Conservation (phyloP, 2,113 vertebrate genomes). For the Bos javanicus region DNA sequence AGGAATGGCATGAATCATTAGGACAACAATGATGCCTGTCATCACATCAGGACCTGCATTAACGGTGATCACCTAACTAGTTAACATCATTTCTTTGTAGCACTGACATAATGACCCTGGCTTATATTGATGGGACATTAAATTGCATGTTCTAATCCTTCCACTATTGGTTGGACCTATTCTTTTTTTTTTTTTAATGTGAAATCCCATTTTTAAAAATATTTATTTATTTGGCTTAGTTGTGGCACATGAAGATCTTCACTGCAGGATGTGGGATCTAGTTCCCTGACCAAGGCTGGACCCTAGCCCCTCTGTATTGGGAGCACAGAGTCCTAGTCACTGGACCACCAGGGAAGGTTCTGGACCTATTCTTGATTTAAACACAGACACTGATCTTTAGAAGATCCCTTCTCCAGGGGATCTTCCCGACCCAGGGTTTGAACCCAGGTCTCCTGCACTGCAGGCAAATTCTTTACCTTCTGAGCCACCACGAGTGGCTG, state of each 20-base stretch:
- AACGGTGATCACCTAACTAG: not conserved
- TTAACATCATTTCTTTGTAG: not conserved
- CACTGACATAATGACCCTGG: not conserved
- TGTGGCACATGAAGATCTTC: not conserved
- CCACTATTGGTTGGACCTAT: not conserved
- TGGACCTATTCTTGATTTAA: not conserved
- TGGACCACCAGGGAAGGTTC: not conserved
- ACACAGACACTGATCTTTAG: not conserved
- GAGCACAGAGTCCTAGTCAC: not conserved
- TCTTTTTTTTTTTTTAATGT: not conserved
- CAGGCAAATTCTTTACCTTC: not conserved
- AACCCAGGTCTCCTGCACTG: not conserved
- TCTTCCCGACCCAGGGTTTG: not conserved
- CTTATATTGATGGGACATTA: not conserved
- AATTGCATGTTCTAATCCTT: not conserved
- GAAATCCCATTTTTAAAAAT: not conserved
- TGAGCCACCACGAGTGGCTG: not conserved
- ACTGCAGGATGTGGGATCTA: not conserved
- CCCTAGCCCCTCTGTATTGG: not conserved
- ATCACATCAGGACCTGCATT: not conserved
- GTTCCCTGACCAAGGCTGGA: not conserved
- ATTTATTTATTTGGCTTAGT: not conserved
- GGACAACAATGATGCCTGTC: not conserved
- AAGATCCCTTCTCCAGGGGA: not conserved
- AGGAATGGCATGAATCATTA: not conserved